phyloP scores from a whole-genome alignment of 1,140 invertebrate genomes.

The Trachymyrmex cornetzi region DNA sequence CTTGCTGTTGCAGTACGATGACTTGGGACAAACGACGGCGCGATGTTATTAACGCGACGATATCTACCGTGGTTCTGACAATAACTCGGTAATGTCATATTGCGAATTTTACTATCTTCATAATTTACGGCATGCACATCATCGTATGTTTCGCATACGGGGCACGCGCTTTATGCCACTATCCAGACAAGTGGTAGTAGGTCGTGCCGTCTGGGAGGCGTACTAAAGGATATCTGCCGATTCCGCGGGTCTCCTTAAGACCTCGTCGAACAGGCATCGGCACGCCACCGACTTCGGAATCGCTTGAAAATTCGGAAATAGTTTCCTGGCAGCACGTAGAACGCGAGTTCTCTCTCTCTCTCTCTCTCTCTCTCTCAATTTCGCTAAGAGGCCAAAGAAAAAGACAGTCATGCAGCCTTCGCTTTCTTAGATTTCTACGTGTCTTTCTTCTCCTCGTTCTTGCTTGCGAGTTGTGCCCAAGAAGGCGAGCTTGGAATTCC shows the following conservation, averaged over 20 bases:
- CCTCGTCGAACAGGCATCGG: constrained; percentile 66
- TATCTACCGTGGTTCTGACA: background rate
- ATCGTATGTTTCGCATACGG: constrained; percentile 24
- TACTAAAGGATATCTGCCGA: constrained; percentile 61
- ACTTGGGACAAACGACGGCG: background rate
- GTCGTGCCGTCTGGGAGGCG: background rate
- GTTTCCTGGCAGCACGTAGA: constrained; percentile 72
- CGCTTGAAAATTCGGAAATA: constrained; percentile 81
- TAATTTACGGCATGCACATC: constrained; percentile 48
- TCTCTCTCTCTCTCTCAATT: constrained; percentile 4
- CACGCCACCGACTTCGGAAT: constrained; percentile 73
- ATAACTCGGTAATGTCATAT: constrained; percentile 47
- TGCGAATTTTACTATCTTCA: constrained; percentile 40
- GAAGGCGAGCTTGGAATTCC: constrained; percentile 78
- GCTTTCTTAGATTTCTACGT: constrained; percentile 53
- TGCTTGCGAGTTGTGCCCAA: constrained; percentile 3
- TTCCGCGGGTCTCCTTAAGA: constrained; percentile 55
- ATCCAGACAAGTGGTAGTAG: constrained; percentile 44
- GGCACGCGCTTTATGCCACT: constrained; percentile 38
- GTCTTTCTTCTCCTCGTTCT: constrained; percentile 43
- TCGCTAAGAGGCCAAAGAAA: constrained; percentile 36
- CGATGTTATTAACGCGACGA: constrained; percentile 41
- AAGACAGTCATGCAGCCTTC: constrained; percentile 15
- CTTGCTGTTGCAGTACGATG: background rate
- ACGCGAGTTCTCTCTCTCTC: constrained; percentile 22